Percentiles rank a stretch among this genome's conserved stretches.
Evolutionary conservation across 2,797 vertebrate species (phyloP).

Genomic region (Pangasius sanitwongsei): DNA sequence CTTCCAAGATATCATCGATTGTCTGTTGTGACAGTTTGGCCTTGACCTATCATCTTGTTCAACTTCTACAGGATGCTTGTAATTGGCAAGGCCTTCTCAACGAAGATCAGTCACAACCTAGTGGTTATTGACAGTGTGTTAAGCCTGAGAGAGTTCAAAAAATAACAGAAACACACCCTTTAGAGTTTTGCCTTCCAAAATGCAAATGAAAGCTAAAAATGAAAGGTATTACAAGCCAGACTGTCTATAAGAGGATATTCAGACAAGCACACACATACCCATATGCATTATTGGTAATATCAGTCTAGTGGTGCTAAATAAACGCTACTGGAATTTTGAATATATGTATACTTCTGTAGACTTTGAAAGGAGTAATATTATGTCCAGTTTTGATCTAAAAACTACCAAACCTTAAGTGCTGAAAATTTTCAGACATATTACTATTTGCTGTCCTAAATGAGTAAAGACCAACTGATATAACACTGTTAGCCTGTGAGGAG

Average conservation of each 20-base stretch:
- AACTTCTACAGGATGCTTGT: slow-evolving; percentile 38
- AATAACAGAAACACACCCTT: slow-evolving; percentile 6
- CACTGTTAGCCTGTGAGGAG: neutral
- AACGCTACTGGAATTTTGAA: neutral
- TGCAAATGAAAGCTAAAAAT: slow-evolving; percentile 2
- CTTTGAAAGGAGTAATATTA: neutral
- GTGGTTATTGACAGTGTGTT: neutral
- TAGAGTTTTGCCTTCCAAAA: slow-evolving; percentile 19
- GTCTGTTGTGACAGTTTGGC: slow-evolving; percentile 13
- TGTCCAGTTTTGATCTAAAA: neutral
- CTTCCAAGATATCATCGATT: slow-evolving; percentile 15
- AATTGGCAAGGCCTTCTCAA: neutral
- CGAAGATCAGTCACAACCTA: neutral
- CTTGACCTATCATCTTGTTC: slow-evolving; percentile 26
- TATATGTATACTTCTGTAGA: neutral
- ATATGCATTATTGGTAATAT: neutral
- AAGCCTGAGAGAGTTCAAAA: neutral
- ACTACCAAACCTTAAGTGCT: neutral
- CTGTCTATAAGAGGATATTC: neutral
- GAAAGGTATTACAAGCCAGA: slow-evolving; percentile 15
- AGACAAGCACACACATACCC: slow-evolving; percentile 14
- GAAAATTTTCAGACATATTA: neutral
- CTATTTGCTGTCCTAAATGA: neutral
- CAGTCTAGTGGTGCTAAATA: neutral
- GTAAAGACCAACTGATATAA: neutral